Evolutionary conservation across 1,140 invertebrate species (phyloP).

Genomic region (Drosophila prosaltans): DNA sequence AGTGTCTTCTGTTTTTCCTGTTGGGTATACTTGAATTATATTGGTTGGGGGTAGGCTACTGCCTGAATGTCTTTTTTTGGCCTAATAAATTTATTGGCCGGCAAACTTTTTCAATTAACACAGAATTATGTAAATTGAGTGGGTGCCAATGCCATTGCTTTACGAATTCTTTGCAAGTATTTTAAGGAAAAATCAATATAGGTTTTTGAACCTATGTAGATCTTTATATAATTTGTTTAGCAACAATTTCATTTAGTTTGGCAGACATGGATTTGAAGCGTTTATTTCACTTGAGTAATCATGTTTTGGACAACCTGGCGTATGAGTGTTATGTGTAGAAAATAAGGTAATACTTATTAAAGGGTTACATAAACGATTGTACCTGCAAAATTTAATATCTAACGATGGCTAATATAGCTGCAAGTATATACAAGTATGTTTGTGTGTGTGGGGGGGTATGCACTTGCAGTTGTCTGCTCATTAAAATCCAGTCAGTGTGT

Average conservation of each 20-base stretch:
- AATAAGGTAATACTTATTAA: too few relatives aligned
- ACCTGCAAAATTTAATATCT: slow-evolving; percentile 1
- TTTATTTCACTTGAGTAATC: too few relatives aligned
- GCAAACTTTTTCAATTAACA: slow-evolving; percentile 77
- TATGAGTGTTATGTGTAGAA: not conserved
- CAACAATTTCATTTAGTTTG: too few relatives aligned
- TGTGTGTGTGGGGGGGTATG: not conserved
- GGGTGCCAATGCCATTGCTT: slow-evolving; percentile 46
- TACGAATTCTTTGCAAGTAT: slow-evolving; percentile 14
- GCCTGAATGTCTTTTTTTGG: slow-evolving; percentile 7
- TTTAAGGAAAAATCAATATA: slow-evolving; percentile 8
- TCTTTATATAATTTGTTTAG: too few relatives aligned
- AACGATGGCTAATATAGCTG: slow-evolving; percentile 6
- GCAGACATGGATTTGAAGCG: not conserved
- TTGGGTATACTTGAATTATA: not conserved
- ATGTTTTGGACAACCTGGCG: not conserved
- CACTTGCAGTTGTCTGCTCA: slow-evolving; percentile 30
- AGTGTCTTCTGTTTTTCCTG: slow-evolving; percentile 17
- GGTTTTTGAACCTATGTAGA: not conserved
- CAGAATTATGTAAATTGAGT: slow-evolving; percentile 76
- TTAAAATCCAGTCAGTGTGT: slow-evolving; percentile 26
- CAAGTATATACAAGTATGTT: not conserved
- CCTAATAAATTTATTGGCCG: slow-evolving; percentile 59
- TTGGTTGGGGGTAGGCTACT: not conserved
- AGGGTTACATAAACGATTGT: not conserved